A percentile compares a stretch with the other conserved stretches of the same genome.
Evolutionary conservation across 2,888 invertebrate species (phyloP).

Genomic region (Diachrysia chrysitis): DNA sequence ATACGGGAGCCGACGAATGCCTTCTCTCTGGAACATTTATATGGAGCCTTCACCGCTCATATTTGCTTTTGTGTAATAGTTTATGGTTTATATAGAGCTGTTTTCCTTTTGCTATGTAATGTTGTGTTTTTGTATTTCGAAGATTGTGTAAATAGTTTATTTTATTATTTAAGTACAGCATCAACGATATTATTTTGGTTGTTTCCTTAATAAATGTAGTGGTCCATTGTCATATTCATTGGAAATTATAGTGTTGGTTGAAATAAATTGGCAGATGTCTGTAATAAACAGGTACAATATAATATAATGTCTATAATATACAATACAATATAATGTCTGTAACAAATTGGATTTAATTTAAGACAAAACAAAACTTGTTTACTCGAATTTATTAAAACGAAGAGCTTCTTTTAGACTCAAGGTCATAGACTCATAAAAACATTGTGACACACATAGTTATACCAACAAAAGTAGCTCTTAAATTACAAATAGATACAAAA

Average conservation of each 20-base stretch:
- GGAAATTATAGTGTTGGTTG: background rate
- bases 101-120: slow-evolving; percentile 7
- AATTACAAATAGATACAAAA: slow-evolving; percentile 48
- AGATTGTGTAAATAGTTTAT: slow-evolving; percentile 1
- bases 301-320: too few relatives aligned
- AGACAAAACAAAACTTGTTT: too few relatives aligned
- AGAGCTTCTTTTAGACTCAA: too few relatives aligned
- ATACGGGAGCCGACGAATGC: slow-evolving; percentile 58
- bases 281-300: too few relatives aligned
- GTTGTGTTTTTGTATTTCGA: slow-evolving; percentile 3
- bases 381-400: too few relatives aligned
- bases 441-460: background rate
- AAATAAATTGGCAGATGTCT: background rate
- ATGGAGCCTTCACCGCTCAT: slow-evolving; percentile 36
- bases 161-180: background rate
- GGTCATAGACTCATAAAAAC: background rate
- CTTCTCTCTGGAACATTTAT: slow-evolving; percentile 56
- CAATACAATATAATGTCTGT: too few relatives aligned
- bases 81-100: slow-evolving; percentile 32
- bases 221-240: too few relatives aligned
- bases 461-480: background rate
- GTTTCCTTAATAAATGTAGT: background rate
- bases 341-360: too few relatives aligned
- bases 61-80: slow-evolving; percentile 49
- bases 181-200: background rate